Conservation (phyloP, 2,888 invertebrate genomes). For the Oligia latruncula region DNA sequence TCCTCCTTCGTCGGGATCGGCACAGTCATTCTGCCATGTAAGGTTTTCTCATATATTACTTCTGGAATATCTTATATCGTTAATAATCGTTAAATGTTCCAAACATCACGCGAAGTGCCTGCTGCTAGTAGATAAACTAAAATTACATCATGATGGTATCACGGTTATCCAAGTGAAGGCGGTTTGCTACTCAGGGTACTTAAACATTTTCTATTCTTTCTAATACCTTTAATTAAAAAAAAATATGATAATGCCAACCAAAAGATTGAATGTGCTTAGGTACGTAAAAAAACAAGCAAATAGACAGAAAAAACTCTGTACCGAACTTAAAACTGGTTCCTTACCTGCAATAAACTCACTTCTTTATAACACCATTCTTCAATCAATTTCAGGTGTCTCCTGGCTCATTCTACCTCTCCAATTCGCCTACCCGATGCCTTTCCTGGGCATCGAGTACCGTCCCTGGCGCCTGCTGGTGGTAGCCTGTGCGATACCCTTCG, state of each 20-base stretch:
- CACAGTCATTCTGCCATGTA: constrained; percentile 90
- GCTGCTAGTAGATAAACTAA: background rate
- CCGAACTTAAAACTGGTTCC: background rate
- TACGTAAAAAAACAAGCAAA: no score
- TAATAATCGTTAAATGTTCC: background rate
- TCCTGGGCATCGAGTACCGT: constrained; percentile 90
- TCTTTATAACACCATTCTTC: background rate
- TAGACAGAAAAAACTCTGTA: background rate
- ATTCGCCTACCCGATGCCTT: constrained; percentile 82
- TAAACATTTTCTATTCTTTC: no score
- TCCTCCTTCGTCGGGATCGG: constrained; percentile 87
- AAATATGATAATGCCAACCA: no score
- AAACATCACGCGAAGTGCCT: background rate
- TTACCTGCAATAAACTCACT: background rate
- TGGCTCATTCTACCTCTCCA: constrained; percentile 92
- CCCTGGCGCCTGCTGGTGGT: constrained; percentile 94
- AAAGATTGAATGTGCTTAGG: no score
- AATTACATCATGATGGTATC: background rate
- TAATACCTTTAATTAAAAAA: no score
- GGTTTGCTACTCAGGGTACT: no score
- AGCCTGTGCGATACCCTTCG: constrained; percentile 91
- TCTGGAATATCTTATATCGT: background rate
- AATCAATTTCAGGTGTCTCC: constrained; percentile 90
- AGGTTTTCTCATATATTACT: constrained; percentile 53
- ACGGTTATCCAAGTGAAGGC: background rate